Evolutionary conservation across 1,140 invertebrate species (phyloP).

Genomic region (Lordiphosa stackelbergi): DNA sequence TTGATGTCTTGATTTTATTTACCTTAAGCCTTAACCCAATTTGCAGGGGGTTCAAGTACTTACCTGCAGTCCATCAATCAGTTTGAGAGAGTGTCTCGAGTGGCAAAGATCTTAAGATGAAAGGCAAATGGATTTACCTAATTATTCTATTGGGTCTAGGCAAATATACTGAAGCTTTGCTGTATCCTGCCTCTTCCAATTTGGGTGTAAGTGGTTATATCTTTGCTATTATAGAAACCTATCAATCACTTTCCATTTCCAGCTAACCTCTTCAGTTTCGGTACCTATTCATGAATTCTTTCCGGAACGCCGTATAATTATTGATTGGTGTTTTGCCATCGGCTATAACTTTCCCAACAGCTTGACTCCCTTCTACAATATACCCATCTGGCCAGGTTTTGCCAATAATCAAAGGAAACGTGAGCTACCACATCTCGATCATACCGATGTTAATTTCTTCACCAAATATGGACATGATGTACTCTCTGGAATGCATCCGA

Average conservation of each 20-base stretch:
- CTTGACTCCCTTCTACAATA: conserved; percentile 58
- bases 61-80: neutral
- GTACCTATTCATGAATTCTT: conserved; percentile 51
- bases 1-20: conserved; percentile 48
- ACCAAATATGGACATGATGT: conserved; percentile 48
- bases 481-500: conserved; percentile 38
- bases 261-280: conserved; percentile 58
- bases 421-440: conserved; percentile 19
- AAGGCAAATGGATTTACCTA: neutral
- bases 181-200: conserved; percentile 41
- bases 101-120: conserved; percentile 2
- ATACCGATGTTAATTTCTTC: conserved; percentile 33
- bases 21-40: conserved; percentile 29
- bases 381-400: conserved; percentile 71
- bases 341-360: conserved; percentile 54
- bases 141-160: neutral
- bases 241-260: too few species aligned
- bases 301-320: conserved; percentile 60
- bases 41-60: conserved; percentile 12
- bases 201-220: conserved; percentile 30
- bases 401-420: conserved; percentile 53
- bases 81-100: neutral
- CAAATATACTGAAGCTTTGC: conserved; percentile 1
- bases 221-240: too few species aligned
- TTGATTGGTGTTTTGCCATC: conserved; percentile 72